These are phyloP conservation scores for Yponomeuta cagnagella DNA, from an alignment of 2,888 invertebrate species.

Conservation along the genomic window DNA sequence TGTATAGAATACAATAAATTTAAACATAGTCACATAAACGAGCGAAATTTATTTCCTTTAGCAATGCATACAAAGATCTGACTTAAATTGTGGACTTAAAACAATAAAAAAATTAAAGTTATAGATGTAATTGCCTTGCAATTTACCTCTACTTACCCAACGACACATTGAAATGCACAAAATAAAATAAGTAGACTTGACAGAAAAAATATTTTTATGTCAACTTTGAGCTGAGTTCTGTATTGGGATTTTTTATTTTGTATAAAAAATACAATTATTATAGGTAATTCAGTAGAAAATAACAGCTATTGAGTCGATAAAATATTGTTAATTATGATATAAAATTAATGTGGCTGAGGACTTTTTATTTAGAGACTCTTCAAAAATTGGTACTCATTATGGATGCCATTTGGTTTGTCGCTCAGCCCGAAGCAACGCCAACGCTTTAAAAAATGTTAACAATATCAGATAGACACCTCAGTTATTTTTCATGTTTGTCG, in stretches of 20 bases:
- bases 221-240: not conserved
- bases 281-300: not conserved
- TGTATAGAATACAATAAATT: not conserved
- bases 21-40: not conserved
- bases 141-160: not conserved
- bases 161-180: not conserved
- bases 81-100: not conserved
- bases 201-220: not conserved
- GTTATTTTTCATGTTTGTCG: not conserved
- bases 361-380: not conserved
- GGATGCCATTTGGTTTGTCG: no score
- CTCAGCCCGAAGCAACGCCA: no score
- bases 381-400: no score
- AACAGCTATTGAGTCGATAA: not conserved
- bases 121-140: not conserved
- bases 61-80: not conserved
- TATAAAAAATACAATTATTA: not conserved
- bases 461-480: no score
- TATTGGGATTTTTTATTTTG: not conserved
- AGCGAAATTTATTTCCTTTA: not conserved
- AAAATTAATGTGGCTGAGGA: not conserved
- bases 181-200: not conserved
- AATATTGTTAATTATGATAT: not conserved
- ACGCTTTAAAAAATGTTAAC: no score
- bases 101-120: not conserved